Evolutionary conservation across 1,140 invertebrate species (phyloP), one percentile per base, ranked within the genome.

Genomic region (Nasonia longicornis): DNA sequence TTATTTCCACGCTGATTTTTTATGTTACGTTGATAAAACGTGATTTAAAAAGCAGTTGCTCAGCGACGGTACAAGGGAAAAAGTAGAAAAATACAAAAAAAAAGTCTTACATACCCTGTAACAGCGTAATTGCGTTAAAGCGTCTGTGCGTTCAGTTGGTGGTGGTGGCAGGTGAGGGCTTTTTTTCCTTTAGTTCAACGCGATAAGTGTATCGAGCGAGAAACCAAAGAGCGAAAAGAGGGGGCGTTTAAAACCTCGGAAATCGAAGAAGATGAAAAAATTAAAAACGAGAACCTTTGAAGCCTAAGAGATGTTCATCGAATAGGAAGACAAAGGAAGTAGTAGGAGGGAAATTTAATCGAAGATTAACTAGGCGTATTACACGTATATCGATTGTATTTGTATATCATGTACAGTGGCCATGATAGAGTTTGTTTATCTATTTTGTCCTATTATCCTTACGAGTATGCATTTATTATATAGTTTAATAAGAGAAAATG

Each of bases 351-450:
- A 38, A 82, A 82, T 58, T 82, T 48, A 48, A 71, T 77, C 35
- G 8, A 71, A 71, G 58, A 48, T 77, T 67, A 42, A 69, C 29
- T 67, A 82, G 42, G 10, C 11, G 22, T 69, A 82, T 80, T 81
- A 67, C 69, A 78, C 75, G 42, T 84, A 80, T 79, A 84, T 83
- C 66, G 45, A 82, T 85, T 86, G 74, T 84, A 87, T 80, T 87
- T 87, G 86, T 88, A 88, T 88, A 86, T 87, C 87, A 85, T 88
- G 87, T 88, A 88, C 87, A 88, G 85, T 86, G 71, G 85, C 85
- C 83, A 84, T 86, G 69, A 85, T 85, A 83, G 73, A 82, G 52
- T 73, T 83, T 80, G 2, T 83, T 83, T 82, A 77, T 80, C 69
- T 29, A 77, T 82, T 70, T 63, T 79, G 66, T 69, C 45, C 48